phyloP scores from a whole-genome alignment of 2,888 invertebrate species.

The Noctua comes region DNA sequence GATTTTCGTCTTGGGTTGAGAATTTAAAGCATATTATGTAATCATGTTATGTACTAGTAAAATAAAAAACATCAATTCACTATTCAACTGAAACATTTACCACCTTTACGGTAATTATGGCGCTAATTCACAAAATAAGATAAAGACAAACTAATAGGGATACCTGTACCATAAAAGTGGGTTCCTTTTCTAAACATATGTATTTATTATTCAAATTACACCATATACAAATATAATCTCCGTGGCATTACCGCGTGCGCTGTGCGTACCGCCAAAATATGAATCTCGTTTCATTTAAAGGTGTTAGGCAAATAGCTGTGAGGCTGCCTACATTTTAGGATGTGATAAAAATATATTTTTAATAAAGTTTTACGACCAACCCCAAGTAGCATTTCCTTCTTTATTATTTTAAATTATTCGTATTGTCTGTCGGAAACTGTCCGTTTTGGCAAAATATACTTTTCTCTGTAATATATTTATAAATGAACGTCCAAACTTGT shows the following conservation, averaged over 20 bases:
- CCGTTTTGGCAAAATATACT: conserved; percentile 55
- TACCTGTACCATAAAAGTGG: not conserved
- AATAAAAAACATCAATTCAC: not conserved
- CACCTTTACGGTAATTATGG: not conserved
- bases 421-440: conserved; percentile 50
- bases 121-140: not conserved
- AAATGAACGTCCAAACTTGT: conserved; percentile 57
- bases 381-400: conserved; percentile 55
- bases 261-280: conserved; percentile 49
- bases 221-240: conserved; percentile 55
- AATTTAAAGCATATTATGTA: too few relatives aligned
- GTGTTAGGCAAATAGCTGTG: conserved; percentile 38
- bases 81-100: conserved; percentile 1
- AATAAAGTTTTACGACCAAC: conserved; percentile 63
- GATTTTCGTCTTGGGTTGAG: not conserved
- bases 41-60: not conserved
- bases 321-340: conserved; percentile 53
- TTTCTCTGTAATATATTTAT: conserved; percentile 51
- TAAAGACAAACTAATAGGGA: not conserved
- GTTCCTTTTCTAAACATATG: conserved; percentile 42
- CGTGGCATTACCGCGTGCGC: conserved; percentile 48
- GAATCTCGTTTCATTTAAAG: conserved; percentile 52
- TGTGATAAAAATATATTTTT: conserved; percentile 67
- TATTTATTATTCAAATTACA: conserved; percentile 57
- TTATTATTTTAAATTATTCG: conserved; percentile 67